Evolutionary conservation across 2,888 invertebrate species (phyloP).

Genomic region (Aphidius colemani): DNA sequence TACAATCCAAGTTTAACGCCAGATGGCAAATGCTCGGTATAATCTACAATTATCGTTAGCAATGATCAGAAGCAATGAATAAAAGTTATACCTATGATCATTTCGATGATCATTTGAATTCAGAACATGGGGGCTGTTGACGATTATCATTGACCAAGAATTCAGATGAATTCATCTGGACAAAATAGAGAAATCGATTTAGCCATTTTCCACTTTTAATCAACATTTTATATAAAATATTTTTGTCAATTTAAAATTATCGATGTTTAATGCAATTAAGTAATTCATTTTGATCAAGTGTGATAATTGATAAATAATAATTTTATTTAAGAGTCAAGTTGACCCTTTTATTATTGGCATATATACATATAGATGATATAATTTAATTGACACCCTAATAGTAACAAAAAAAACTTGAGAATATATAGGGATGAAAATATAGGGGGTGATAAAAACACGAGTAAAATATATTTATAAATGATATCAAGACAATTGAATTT

Average conservation of each 20-base stretch:
- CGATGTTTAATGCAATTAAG: no score
- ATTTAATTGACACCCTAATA: slow-evolving; percentile 59
- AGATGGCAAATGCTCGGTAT: slow-evolving; percentile 52
- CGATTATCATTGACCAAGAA: slow-evolving; percentile 15
- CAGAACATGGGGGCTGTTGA: slow-evolving; percentile 39
- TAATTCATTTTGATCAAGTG: no score
- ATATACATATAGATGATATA: slow-evolving; percentile 45
- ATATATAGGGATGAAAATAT: slow-evolving; percentile 49
- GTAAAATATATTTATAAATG: slow-evolving; percentile 42
- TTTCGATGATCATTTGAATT: slow-evolving; percentile 51
- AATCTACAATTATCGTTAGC: slow-evolving; percentile 57
- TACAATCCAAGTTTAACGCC: slow-evolving; percentile 29
- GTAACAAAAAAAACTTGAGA: slow-evolving; percentile 38
- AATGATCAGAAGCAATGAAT: slow-evolving; percentile 44
- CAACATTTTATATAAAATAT: background rate
- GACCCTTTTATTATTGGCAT: no score
- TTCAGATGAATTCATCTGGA: slow-evolving; percentile 27
- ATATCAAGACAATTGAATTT: slow-evolving; percentile 60
- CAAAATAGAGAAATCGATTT: slow-evolving; percentile 10
- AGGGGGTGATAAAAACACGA: slow-evolving; percentile 52
- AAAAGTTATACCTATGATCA: slow-evolving; percentile 36
- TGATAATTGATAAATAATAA: no score
- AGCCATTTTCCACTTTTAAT: slow-evolving; percentile 2
- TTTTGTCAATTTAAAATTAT: no score
- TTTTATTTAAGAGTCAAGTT: no score